Base-by-base conservation (phyloP, 37 sponge, comb jelly and placozoan genomes). In the Haliclona indistincta region DNA sequence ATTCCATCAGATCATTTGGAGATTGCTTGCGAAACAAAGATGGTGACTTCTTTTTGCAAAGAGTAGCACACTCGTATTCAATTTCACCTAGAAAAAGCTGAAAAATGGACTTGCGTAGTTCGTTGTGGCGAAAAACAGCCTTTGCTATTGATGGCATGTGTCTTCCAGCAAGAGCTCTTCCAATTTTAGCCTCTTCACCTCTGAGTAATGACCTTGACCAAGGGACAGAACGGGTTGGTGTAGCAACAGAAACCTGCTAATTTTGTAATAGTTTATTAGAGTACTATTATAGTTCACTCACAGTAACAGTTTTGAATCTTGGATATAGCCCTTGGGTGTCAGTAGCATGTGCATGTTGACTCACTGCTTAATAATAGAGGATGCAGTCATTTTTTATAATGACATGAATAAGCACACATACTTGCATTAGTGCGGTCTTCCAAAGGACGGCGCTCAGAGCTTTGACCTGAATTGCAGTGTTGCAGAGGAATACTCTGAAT, bases 81-180 rank as follows among this genome's bases (percentile, higher is more conserved):
- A 67, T 4, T 29, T 42, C 23, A 41, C 28, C 44, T 29, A 67
- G 28, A 2, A 67, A 8, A 1, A 4, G 1, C 2, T 25, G 44
- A 17, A 67, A 67, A 6, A 67, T 30, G 10, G 22, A 23, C 28
- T 67, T 45, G 1, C 44, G 68, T 3, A 67, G 42, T n/a, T 23
- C 44, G 22, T 30, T 26, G 28, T 67, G 42, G 3, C 22, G 22
- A 3, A 67, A 11, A 19, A 67, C 19, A 20, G 42, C 44, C 42
- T 67, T 67, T n/a, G 44, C 68, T 10, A 67, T 37, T 1, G 44
- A 42, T 3, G 68, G 44, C 3, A n/a, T 38, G 43, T 67, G 68
- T 29, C 68, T 45, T 20, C 42, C 44, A 2, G 68, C 68, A 67
- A 67, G 68, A 42, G 68, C 68, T 33, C 64, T 26, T 32, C 64